Conservation (phyloP, 2,113 vertebrate genomes). For the Crypturellus undulatus region DNA sequence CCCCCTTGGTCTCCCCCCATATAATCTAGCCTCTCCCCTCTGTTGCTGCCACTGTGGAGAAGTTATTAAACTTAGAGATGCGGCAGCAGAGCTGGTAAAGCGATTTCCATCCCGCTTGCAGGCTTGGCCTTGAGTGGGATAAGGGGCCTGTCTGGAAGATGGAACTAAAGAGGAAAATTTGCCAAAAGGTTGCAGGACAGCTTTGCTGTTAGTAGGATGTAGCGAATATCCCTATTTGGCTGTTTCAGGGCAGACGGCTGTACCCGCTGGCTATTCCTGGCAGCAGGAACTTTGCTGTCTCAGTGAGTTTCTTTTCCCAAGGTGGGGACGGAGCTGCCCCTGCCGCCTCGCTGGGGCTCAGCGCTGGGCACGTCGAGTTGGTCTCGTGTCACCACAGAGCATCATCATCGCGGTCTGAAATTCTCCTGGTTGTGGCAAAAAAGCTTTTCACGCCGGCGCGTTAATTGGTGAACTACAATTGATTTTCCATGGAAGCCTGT, state of each 20-base stretch:
- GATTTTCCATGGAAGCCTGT: constrained; percentile 21
- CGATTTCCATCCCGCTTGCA: constrained; percentile 42
- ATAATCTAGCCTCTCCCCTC: background rate
- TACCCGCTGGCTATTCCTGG: background rate
- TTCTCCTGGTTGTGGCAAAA: constrained; percentile 26
- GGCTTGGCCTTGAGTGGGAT: constrained; percentile 4
- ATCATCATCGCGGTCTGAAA: constrained; percentile 18
- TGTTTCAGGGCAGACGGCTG: background rate
- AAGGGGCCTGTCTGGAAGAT: constrained; percentile 25
- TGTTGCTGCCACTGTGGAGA: background rate
- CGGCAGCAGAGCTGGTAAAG: constrained; percentile 25
- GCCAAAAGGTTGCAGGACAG: background rate
- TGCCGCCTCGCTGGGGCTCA: too few relatives aligned
- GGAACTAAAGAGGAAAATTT: constrained; percentile 13
- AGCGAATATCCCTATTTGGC: background rate
- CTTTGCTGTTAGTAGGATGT: background rate
- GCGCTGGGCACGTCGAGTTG: accelerated
- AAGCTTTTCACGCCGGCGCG: background rate
- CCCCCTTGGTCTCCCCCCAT: background rate
- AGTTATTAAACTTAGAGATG: constrained; percentile 9
- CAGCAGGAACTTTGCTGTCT: background rate
- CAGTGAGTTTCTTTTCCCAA: accelerated
- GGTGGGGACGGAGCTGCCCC: background rate
- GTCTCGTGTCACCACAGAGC: background rate
- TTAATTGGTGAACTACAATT: constrained; percentile 44